Conservation (phyloP, 2,113 vertebrate species). For the Semnornis frantzii region DNA sequence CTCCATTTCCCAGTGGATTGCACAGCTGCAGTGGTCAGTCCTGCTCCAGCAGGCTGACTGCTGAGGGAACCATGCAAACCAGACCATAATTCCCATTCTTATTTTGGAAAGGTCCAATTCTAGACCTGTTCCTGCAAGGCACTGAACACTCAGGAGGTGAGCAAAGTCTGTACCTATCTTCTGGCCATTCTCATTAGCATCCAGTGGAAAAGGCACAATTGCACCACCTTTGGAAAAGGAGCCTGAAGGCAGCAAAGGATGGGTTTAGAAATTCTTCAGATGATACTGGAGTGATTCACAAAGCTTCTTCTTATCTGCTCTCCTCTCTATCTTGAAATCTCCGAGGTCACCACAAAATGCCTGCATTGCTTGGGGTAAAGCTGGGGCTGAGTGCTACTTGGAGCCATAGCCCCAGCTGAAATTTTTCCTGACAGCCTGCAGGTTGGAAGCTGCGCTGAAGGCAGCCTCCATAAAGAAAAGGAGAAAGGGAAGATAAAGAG, state of each 20-base stretch:
- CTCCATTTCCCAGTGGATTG: neutral
- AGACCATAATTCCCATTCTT: neutral
- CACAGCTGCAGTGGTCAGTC: neutral
- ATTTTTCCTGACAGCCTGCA: constrained; percentile 36
- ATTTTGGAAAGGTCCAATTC: neutral
- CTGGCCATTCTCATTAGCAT: constrained; percentile 23
- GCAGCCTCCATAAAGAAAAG: constrained; percentile 16
- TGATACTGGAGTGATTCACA: constrained; percentile 55
- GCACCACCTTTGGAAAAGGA: constrained; percentile 20
- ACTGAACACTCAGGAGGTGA: neutral
- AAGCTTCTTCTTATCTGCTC: constrained; percentile 48
- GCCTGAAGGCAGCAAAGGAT: constrained; percentile 23
- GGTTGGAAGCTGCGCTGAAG: neutral
- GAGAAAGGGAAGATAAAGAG: constrained; percentile 56
- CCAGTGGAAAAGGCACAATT: neutral
- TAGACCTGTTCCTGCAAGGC: neutral
- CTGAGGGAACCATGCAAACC: neutral
- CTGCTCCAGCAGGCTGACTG: neutral
- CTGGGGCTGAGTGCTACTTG: neutral
- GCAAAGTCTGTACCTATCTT: neutral
- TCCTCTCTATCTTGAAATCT: constrained; percentile 54
- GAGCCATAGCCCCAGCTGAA: constrained; percentile 31
- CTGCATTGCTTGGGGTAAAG: neutral
- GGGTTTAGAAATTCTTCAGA: constrained; percentile 51
- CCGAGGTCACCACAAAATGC: constrained; percentile 51